Evolutionary conservation across 2,113 vertebrate genomes (phyloP).

Genomic region (Tiliqua scincoides): DNA sequence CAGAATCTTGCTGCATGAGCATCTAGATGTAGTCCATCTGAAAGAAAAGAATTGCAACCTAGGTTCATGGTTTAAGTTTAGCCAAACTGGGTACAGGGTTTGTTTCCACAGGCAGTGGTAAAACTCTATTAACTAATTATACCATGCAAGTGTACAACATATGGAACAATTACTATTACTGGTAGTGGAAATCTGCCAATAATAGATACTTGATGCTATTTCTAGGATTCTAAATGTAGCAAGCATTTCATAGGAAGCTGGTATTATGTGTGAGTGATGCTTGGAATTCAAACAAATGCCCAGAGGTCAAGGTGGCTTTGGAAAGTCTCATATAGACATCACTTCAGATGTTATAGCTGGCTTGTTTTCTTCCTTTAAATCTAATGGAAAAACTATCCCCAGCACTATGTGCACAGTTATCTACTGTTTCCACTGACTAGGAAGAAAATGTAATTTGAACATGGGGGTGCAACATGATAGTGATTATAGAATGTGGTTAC

Average conservation of each 20-base stretch:
- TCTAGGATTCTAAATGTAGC: slow-evolving; percentile 33
- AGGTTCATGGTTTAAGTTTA: slow-evolving; percentile 5
- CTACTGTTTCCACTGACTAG: slow-evolving; percentile 27
- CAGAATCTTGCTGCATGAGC: slow-evolving; percentile 9
- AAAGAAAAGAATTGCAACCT: neutral
- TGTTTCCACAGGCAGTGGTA: neutral
- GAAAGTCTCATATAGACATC: slow-evolving; percentile 39
- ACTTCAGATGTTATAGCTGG: slow-evolving; percentile 42
- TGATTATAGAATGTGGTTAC: slow-evolving; percentile 60
- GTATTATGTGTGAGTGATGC: slow-evolving; percentile 44
- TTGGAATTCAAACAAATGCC: slow-evolving; percentile 67
- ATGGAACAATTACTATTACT: slow-evolving; percentile 44
- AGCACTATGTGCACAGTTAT: neutral
- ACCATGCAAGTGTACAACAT: neutral
- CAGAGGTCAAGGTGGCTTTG: slow-evolving; percentile 46
- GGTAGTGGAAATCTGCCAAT: slow-evolving; percentile 12
- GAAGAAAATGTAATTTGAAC: slow-evolving; percentile 36
- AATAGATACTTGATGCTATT: neutral
- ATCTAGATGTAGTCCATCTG: neutral
- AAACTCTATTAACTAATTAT: slow-evolving; percentile 20
- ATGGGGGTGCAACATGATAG: slow-evolving; percentile 16
- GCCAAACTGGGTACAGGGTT: neutral
- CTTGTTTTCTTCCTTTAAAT: slow-evolving; percentile 42
- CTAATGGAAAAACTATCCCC: neutral
- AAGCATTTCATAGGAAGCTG: slow-evolving; percentile 46